Evolutionary conservation across 2,797 vertebrate genomes (phyloP).

Genomic region (Sebastes dallii): DNA sequence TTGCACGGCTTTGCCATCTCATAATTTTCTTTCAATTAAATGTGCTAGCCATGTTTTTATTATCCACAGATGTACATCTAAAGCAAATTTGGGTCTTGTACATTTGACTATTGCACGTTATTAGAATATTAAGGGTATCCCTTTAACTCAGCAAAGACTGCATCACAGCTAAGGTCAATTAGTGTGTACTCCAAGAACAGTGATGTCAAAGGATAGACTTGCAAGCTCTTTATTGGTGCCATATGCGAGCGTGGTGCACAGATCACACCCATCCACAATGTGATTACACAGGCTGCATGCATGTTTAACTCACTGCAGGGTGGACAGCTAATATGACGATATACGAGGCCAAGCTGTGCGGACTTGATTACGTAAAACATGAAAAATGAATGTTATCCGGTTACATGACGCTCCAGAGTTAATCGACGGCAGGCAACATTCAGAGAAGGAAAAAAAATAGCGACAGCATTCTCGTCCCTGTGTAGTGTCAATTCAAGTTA

Average conservation of each 20-base stretch:
- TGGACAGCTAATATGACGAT: conserved; percentile 49
- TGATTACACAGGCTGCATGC: conserved; percentile 48
- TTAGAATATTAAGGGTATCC: neutral
- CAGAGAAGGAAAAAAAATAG: neutral
- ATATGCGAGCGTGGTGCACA: conserved; percentile 65
- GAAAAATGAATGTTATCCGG: conserved; percentile 61
- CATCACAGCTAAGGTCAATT: conserved; percentile 33
- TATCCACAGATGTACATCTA: neutral
- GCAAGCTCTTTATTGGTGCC: conserved; percentile 74
- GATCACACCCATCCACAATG: conserved; percentile 53
- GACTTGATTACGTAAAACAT: conserved; percentile 66
- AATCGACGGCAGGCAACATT: conserved; percentile 36
- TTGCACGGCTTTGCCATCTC: neutral
- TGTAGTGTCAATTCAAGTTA: conserved; percentile 28
- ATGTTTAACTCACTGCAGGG: conserved; percentile 47
- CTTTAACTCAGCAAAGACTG: conserved; percentile 11
- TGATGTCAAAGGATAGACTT: conserved; percentile 76
- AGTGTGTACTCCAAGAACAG: conserved; percentile 49
- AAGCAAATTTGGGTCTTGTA: neutral
- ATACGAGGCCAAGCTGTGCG: conserved; percentile 46
- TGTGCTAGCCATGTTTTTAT: neutral
- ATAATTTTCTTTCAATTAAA: neutral
- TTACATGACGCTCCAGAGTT: conserved; percentile 36
- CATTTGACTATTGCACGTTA: neutral
- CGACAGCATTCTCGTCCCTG: conserved; percentile 7